Evolutionary conservation across 2,113 vertebrate species (phyloP), one percentile per base, ranked within the genome.

Genomic region (Nerophis lumbriciformis): DNA sequence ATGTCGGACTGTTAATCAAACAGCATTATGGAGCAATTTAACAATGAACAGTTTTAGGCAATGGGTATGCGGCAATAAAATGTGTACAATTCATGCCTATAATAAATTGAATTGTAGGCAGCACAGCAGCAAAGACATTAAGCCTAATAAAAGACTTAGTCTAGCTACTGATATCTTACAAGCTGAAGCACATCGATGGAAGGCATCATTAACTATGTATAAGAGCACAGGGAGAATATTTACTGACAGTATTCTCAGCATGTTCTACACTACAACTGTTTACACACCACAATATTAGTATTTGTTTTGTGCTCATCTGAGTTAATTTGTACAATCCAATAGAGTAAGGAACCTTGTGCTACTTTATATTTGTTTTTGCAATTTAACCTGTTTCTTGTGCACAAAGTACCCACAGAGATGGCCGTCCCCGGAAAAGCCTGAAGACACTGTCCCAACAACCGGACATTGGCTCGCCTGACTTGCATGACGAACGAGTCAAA

Each of bases 91-190:
- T 60, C 11, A 50, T 56, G 53, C 52, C 47, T 45, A 7, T 62
- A 52, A 68, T 68, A 44, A 71, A 62, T 63, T 3, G 1, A 70
- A 53, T 57, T 42, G 60, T 36, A 21, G 53, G 53, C 57, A 65
- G 59, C 55, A 42, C 60, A 48, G 11, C 53, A 62, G 61, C 38
- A 35, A 13, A 61, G 15, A 42, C 59, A 9, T 53, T 45, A 6
- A 49, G 48, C 21, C 37, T 47, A 49, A 38, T 28, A 63, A 54
- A 50, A 66, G 53, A 68, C 21, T 45, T 13, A 15, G 11, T 2
- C 35, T 49, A 37, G 35, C 48, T 50, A 59, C 8, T 52, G 63
- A n/a, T 14, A 50, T 28, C 55, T 8, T 28, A 19, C 11, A n/a
- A 62, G 58, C 39, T 19, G 11, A 66, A 59, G 11, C 44, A 39